Conservation (phyloP, 2,888 invertebrate genomes). For the Seira ritae region DNA sequence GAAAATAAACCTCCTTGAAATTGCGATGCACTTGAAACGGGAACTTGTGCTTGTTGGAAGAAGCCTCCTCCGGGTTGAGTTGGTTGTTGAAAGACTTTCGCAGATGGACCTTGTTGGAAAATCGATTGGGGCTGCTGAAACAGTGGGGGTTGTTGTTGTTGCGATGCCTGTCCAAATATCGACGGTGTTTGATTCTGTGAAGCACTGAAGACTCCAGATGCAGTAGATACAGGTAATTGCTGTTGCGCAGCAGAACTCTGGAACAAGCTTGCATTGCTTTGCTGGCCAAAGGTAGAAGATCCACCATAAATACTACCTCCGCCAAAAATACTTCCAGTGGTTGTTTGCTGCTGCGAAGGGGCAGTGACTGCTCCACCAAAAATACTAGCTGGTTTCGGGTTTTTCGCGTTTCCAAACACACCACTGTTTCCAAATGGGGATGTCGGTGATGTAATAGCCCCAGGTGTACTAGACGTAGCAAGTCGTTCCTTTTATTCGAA, state of each 20-base stretch:
- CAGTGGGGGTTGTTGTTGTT: constrained; percentile 23
- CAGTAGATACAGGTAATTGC: not conserved
- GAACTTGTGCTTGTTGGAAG: constrained; percentile 1
- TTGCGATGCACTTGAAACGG: not conserved
- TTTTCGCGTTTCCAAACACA: not conserved
- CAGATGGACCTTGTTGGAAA: not conserved
- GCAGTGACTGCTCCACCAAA: constrained; percentile 37
- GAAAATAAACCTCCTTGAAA: constrained; percentile 16
- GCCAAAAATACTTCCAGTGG: constrained; percentile 19
- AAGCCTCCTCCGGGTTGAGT: not conserved
- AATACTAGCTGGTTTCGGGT: constrained; percentile 15
- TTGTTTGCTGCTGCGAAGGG: not conserved
- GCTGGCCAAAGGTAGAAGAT: not conserved
- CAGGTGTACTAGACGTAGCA: constrained; percentile 18
- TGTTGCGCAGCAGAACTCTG: not conserved
- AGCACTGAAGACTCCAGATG: not conserved
- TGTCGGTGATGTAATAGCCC: not conserved
- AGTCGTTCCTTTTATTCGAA: constrained; percentile 57
- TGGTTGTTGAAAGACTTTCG: not conserved
- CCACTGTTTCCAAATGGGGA: constrained; percentile 3
- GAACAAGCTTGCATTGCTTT: not conserved
- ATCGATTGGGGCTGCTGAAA: not conserved
- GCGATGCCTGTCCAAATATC: not conserved
- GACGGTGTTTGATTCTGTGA: not conserved
- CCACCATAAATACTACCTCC: constrained; percentile 13